These are phyloP conservation scores for Monarcha castaneiventris DNA, from an alignment of 2,113 vertebrate genomes.

Conservation along the genomic window DNA sequence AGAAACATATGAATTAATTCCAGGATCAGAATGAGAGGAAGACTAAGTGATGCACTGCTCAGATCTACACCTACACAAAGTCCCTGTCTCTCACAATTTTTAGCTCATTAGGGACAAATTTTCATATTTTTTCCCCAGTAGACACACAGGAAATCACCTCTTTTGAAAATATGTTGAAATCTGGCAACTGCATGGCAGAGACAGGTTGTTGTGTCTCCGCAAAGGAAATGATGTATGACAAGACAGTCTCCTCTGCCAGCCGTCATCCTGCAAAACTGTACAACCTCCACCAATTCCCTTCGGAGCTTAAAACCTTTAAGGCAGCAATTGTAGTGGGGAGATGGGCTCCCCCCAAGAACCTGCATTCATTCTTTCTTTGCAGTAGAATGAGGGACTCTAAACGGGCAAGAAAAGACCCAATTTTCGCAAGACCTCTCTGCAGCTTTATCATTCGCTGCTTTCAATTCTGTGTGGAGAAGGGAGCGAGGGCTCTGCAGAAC, in stretches of 20 bases:
- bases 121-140: not conserved
- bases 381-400: not conserved
- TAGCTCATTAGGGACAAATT: conserved; percentile 13
- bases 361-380: not conserved
- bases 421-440: not conserved
- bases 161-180: not conserved
- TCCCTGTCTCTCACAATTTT: not conserved
- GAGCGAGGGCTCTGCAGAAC: not conserved
- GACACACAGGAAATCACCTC: not conserved
- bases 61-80: not conserved
- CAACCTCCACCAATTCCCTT: not conserved
- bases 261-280: not conserved
- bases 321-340: rapidly evolving
- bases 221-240: not conserved
- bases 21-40: not conserved
- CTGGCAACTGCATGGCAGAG: not conserved
- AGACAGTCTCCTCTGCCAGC: not conserved
- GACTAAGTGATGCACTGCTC: not conserved
- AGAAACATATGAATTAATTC: not conserved
- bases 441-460: not conserved
- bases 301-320: not conserved
- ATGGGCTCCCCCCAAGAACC: not conserved
- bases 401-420: not conserved
- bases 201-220: not conserved
- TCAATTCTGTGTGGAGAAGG: rapidly evolving